A percentile compares a stretch with the other conserved stretches of the same genome.
Evolutionary conservation across 2,797 vertebrate species (phyloP).

Genomic region (Malurus leucopterus): DNA sequence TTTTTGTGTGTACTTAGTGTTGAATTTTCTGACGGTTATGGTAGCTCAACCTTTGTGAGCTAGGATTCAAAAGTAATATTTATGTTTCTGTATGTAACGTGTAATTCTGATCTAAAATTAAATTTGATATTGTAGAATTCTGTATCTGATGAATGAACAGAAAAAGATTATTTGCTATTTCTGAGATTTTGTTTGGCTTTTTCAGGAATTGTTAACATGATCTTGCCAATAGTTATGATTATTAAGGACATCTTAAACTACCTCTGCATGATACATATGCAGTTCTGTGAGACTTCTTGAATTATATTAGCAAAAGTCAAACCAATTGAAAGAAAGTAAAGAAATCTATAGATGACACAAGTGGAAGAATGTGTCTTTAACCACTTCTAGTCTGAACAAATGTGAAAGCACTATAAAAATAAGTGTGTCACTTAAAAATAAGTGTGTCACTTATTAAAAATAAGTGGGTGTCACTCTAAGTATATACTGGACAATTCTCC

Average conservation of each 20-base stretch:
- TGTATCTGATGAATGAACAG: not conserved
- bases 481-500: not conserved
- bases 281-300: not conserved
- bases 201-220: not conserved
- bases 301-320: not conserved
- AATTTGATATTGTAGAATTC: not conserved
- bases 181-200: not conserved
- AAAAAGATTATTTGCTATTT: not conserved
- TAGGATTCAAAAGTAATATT: not conserved
- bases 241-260: not conserved
- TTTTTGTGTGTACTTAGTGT: not conserved
- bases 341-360: not conserved
- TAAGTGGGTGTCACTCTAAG: not conserved
- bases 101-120: not conserved
- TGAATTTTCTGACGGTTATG: not conserved
- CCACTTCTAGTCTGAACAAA: not conserved
- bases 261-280: not conserved
- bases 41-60: not conserved
- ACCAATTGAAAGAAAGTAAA: not conserved
- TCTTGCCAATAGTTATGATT: not conserved
- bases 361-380: not conserved
- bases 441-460: too few species aligned
- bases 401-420: not conserved
- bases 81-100: not conserved
- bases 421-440: too few species aligned